Base-by-base conservation (phyloP, 2,888 invertebrate genomes). In the Melitaea athalia region DNA sequence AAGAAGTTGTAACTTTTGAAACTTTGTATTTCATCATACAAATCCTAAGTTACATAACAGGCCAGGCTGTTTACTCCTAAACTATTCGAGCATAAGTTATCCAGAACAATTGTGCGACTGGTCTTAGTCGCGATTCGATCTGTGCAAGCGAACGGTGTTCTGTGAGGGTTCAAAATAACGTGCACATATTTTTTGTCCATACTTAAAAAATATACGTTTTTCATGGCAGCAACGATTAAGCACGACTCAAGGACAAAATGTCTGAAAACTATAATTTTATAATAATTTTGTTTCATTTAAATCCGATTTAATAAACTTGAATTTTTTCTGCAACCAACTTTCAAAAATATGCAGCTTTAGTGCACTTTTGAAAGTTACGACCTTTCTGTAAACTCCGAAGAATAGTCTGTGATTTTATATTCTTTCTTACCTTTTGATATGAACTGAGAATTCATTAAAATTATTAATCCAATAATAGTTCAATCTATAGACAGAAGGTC, bases 11-110 rank as follows among this genome's bases (percentile, higher is more conserved):
- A 55, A 33, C 31, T 55, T 53, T 14, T 33, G 12, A 11, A 17
- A 52, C 10, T 42, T 57, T 57, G 57, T 57, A 57, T 15, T 11
- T 42, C 38, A 64, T 67, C 59, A 71, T 59, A 64, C 57, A 53
- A 60, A 59, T 43, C 14, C 45, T 61, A 69, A 33, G 31, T 55
- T 67, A 66, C 59, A 61, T 70, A 77, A 73, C 72, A 74, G 75
- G 74, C 74, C 76, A 74, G 74, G 74, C 78, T 78, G 77, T 82
- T 84, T 79, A 85, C 79, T 80, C 83, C 84, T 88, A 88, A 82
- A 85, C 85, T 85, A 86, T 83, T 82, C 82, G 83, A 82, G 79
- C 81, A 91, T 92, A 92, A 92, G 92, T 92, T 92, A 92, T 92
- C 92, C 92, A 92, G 92, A 92, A 92, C 91, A 91, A 81, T 91